Conservation (phyloP, 2,797 vertebrate genomes). For the Perodicticus potto region DNA sequence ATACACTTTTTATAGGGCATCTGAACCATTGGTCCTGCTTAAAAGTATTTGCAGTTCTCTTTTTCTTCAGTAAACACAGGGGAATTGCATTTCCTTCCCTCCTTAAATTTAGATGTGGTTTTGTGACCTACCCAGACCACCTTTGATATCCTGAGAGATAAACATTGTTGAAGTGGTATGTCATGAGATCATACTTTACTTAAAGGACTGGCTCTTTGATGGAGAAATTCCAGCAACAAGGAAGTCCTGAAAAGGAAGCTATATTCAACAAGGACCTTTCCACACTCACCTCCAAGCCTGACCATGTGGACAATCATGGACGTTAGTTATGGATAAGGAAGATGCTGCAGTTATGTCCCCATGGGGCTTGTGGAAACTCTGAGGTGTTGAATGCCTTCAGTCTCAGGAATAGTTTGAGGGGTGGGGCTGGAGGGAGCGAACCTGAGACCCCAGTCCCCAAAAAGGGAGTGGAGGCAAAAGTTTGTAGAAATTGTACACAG, state of each 20-base stretch:
- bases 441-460: not conserved
- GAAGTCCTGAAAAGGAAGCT: not conserved
- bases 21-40: constrained; percentile 49
- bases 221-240: not conserved
- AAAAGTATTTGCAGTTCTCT: not conserved
- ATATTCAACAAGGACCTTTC: not conserved
- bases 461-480: constrained; percentile 42
- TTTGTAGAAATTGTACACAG: constrained; percentile 39
- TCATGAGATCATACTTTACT: not conserved
- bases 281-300: not conserved
- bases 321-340: not conserved
- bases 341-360: not conserved
- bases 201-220: not conserved
- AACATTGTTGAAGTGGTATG: not conserved
- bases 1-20: constrained; percentile 68
- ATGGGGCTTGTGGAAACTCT: not conserved
- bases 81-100: not conserved
- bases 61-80: not conserved
- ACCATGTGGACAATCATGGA: not conserved
- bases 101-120: not conserved
- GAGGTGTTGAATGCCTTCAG: not conserved
- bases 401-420: not conserved
- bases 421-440: not conserved
- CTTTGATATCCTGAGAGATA: not conserved
- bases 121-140: not conserved